phyloP scores from a whole-genome alignment of 2,888 invertebrate species.

The Chrysina gloriosa region DNA sequence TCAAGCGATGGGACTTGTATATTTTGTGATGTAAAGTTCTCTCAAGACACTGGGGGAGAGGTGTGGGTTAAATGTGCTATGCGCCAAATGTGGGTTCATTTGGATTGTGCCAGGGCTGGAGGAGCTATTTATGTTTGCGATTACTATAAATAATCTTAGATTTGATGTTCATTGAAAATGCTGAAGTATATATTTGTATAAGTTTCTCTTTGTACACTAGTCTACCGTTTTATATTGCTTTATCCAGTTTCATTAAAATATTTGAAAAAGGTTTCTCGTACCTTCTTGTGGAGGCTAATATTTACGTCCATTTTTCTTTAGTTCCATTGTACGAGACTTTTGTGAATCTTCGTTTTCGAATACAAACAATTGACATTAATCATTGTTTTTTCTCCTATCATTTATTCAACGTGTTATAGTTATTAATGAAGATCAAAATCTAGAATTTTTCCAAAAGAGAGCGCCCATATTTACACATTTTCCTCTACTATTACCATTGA shows the following conservation, averaged over 20 bases:
- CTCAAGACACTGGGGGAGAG: not conserved
- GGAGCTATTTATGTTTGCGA: not conserved
- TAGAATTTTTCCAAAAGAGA: too few relatives aligned
- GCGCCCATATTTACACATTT: not conserved
- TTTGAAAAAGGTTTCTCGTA: not conserved
- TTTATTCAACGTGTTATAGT: not conserved
- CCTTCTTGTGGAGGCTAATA: not conserved
- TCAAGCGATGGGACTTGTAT: not conserved
- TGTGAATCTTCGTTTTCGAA: not conserved
- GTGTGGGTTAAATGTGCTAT: not conserved
- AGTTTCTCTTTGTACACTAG: not conserved
- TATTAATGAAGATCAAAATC: too few relatives aligned
- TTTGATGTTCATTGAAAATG: too few relatives aligned
- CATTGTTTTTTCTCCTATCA: not conserved
- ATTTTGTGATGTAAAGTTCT: not conserved
- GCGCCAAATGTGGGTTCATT: not conserved
- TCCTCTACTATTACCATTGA: too few relatives aligned
- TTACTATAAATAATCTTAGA: too few relatives aligned
- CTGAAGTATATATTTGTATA: not conserved
- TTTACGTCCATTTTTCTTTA: not conserved
- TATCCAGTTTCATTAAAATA: not conserved
- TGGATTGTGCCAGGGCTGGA: not conserved
- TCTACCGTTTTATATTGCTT: not conserved
- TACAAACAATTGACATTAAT: not conserved
- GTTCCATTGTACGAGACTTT: not conserved